Conservation (phyloP, 2,888 invertebrate species). For the Rambutsinella grinnellia region DNA sequence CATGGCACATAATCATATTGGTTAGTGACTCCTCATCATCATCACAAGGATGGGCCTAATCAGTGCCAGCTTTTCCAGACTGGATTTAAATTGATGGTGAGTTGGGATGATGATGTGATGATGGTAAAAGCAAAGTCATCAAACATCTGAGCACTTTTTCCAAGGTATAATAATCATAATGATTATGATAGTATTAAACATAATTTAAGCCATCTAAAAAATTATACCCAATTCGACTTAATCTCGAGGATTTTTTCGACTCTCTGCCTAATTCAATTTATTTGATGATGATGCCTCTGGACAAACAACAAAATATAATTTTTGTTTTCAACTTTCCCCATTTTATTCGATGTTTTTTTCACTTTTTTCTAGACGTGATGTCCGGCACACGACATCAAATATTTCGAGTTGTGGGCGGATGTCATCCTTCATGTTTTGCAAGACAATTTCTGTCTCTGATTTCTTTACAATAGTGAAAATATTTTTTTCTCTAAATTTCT, state of each 20-base stretch:
- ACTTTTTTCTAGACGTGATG: no score
- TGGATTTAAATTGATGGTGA: not conserved
- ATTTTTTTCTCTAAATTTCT: not conserved
- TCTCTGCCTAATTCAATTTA: not conserved
- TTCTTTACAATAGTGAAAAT: not conserved
- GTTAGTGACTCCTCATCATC: slow-evolving; percentile 22
- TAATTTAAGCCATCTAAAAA: not conserved
- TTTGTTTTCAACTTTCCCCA: no score
- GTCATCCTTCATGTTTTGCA: slow-evolving; percentile 6
- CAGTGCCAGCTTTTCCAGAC: not conserved
- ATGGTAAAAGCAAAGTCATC: slow-evolving; percentile 30
- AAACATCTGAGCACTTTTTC: slow-evolving; percentile 2
- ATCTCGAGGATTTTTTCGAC: not conserved
- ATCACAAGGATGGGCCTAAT: slow-evolving; percentile 4
- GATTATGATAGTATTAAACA: slow-evolving; percentile 5
- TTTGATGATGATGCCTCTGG: not conserved
- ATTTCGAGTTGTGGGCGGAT: not conserved
- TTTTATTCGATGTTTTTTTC: no score
- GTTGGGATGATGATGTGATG: not conserved
- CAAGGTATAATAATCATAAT: slow-evolving; percentile 4
- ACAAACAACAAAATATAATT: not conserved
- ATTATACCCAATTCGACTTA: not conserved
- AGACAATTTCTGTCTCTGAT: not conserved
- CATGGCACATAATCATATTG: slow-evolving; percentile 42
- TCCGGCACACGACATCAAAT: no score